Evolutionary conservation across 64 coral and sea anemone species (phyloP).

Genomic region (Dendrophyllia cribrosa): DNA sequence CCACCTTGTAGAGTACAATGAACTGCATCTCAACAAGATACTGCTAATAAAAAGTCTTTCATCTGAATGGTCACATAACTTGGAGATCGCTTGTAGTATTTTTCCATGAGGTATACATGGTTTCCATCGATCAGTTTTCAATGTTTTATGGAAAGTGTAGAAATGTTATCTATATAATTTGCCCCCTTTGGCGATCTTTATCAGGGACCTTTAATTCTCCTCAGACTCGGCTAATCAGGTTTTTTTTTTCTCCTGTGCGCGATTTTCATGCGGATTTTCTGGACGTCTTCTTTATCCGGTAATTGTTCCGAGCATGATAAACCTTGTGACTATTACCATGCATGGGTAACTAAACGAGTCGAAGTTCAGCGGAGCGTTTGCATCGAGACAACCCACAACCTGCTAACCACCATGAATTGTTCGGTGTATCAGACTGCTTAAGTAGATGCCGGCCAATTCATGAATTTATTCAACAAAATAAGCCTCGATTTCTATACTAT

Average conservation of each 20-base stretch:
- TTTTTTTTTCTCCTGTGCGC: neutral
- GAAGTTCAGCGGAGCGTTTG: conserved; percentile 74
- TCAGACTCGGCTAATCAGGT: too few species aligned
- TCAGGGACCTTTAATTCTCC: too few species aligned
- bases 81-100: too few species aligned
- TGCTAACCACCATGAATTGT: conserved; percentile 46
- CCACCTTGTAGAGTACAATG: too few species aligned
- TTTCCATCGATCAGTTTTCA: too few species aligned
- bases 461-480: conserved; percentile 84
- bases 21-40: too few species aligned
- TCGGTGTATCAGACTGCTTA: conserved; percentile 87
- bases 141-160: too few species aligned
- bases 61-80: too few species aligned
- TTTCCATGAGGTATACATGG: too few species aligned
- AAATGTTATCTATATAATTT: too few species aligned
- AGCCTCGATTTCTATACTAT: conserved; percentile 56
- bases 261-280: neutral
- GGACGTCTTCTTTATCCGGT: neutral
- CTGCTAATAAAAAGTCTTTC: too few species aligned
- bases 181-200: too few species aligned
- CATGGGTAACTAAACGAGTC: neutral
- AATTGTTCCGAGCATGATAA: neutral
- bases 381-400: conserved; percentile 46
- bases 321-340: neutral
- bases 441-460: conserved; percentile 68